Conservation (phyloP, 2,797 vertebrate genomes). For the Geotria australis region DNA sequence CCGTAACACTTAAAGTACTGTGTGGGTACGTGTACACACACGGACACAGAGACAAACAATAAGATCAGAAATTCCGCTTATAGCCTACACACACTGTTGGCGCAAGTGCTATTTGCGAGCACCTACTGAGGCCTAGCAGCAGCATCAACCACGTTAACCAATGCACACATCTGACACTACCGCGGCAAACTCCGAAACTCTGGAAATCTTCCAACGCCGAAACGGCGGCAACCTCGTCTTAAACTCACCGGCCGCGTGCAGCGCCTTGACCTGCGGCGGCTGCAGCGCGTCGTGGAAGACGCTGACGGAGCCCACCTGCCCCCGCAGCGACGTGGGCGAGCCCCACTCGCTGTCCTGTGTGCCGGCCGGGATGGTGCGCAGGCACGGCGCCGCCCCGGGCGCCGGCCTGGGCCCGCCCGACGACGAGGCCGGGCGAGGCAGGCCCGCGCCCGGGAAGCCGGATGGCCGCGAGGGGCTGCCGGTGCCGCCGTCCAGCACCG, state of each 20-base stretch:
- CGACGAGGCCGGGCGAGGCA: not conserved
- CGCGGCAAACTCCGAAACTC: too few species aligned
- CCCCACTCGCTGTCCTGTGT: constrained; percentile 85
- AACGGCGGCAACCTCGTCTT: too few species aligned
- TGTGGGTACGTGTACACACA: too few species aligned
- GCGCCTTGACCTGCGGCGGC: constrained; percentile 16
- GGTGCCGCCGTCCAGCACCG: constrained; percentile 12
- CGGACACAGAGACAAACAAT: too few species aligned
- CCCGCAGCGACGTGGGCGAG: constrained; percentile 57
- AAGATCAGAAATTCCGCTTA: too few species aligned
- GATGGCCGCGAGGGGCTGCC: not conserved
- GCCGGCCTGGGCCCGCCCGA: not conserved
- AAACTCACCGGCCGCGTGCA: constrained; percentile 26
- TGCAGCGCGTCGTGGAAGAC: constrained; percentile 73
- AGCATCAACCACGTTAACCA: too few species aligned
- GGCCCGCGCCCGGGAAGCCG: not conserved
- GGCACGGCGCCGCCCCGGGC: constrained; percentile 14
- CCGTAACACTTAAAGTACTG: too few species aligned
- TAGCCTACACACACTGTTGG: too few species aligned
- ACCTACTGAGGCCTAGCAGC: too few species aligned
- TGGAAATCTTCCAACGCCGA: too few species aligned
- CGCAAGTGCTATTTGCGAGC: too few species aligned
- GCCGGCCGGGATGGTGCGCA: constrained; percentile 48
- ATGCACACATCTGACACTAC: too few species aligned
- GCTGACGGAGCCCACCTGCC: constrained; percentile 50